Conservation (phyloP, 2,888 invertebrate species). For the Horisme vitalbata region DNA sequence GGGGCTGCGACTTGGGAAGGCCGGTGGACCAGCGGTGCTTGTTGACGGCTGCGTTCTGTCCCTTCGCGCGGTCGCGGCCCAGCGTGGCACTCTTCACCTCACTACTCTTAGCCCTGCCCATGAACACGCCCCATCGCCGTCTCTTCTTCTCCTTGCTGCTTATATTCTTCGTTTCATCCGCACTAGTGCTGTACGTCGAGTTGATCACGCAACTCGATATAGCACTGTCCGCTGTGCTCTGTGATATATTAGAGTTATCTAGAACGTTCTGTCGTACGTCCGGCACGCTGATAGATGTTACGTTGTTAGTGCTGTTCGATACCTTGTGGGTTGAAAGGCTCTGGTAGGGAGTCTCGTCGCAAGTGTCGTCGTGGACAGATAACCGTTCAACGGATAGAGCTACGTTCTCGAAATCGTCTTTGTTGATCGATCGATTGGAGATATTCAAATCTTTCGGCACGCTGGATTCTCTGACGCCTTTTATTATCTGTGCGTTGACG, state of each 20-base stretch:
- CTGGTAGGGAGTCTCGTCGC: constrained; percentile 75
- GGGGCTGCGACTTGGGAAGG: constrained; percentile 86
- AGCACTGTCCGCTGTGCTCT: constrained; percentile 49
- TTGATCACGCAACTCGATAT: constrained; percentile 55
- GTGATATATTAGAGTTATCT: constrained; percentile 36
- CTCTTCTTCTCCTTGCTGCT: constrained; percentile 84
- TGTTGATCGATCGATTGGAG: constrained; percentile 51
- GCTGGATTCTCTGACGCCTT: constrained; percentile 68
- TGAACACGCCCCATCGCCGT: constrained; percentile 87
- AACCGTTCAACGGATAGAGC: constrained; percentile 56
- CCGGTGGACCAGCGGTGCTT: constrained; percentile 89
- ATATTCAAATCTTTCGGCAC: constrained; percentile 60
- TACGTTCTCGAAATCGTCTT: constrained; percentile 59
- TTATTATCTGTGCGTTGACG: constrained; percentile 74
- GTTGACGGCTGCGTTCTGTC: constrained; percentile 60
- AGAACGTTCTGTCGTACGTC: constrained; percentile 29
- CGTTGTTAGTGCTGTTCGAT: constrained; percentile 65
- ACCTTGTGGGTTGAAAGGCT: constrained; percentile 69
- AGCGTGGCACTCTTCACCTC: constrained; percentile 86
- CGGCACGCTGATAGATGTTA: constrained; percentile 67
- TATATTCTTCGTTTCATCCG: constrained; percentile 49
- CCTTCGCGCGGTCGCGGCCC: constrained; percentile 85
- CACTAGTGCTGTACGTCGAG: constrained; percentile 58
- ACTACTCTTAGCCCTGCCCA: constrained; percentile 84
- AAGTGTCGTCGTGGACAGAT: constrained; percentile 61